A percentile compares a stretch with the other conserved stretches of the same genome.
Evolutionary conservation across 2,113 vertebrate species (phyloP).

Genomic region (Thamnaconus septentrionalis): DNA sequence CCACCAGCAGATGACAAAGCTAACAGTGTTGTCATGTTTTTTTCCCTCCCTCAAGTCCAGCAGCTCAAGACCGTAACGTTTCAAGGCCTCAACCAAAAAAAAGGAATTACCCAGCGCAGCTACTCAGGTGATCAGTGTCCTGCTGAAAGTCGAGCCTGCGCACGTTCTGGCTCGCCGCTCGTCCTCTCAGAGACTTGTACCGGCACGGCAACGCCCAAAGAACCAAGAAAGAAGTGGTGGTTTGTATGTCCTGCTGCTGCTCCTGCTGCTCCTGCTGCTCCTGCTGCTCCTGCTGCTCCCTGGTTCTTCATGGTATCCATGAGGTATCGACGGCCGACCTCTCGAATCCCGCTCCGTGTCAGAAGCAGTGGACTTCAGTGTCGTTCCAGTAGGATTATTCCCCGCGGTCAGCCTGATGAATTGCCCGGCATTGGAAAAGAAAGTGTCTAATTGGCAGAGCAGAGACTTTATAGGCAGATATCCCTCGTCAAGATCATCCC

Average conservation of each 20-base stretch:
- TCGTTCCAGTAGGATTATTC: constrained; percentile 17
- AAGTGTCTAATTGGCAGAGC: not conserved
- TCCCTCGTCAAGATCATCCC: constrained; percentile 23
- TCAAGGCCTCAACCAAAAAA: constrained; percentile 46
- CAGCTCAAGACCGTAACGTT: constrained; percentile 73
- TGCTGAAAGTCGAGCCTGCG: constrained; percentile 11
- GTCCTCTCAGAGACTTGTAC: constrained; percentile 53
- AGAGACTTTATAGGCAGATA: constrained; percentile 53
- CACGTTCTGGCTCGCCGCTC: not conserved
- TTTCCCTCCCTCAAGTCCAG: constrained; percentile 79
- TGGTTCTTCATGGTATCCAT: not conserved
- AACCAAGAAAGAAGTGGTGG: constrained; percentile 59
- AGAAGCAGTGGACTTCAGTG: constrained; percentile 29
- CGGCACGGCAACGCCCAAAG: constrained; percentile 5
- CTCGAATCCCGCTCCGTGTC: constrained; percentile 3
- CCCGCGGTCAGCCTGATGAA: too few species aligned
- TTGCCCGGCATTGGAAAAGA: constrained; percentile 5
- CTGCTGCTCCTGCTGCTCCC: too few species aligned
- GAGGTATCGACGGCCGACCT: constrained; percentile 27
- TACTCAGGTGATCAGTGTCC: constrained; percentile 19
- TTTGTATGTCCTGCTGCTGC: constrained; percentile 71
- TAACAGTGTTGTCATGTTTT: constrained; percentile 82
- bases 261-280: not conserved
- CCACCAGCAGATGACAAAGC: constrained; percentile 68
- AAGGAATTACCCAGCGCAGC: constrained; percentile 28